Percentiles rank a stretch among this genome's conserved stretches.
Evolutionary conservation across 2,888 invertebrate species (phyloP).

Genomic region (Volucella bombylans): DNA sequence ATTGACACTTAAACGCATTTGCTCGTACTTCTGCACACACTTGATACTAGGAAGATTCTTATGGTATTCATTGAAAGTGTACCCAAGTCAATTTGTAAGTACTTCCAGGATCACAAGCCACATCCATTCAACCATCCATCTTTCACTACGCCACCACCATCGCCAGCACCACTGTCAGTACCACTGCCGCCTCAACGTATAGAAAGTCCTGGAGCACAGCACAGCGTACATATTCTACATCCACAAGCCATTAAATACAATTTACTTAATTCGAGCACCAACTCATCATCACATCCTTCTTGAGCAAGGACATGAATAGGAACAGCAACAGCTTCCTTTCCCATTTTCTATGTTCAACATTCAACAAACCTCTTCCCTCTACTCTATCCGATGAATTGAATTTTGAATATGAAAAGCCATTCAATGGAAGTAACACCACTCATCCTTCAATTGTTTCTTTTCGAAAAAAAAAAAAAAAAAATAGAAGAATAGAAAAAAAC

Average conservation of each 20-base stretch:
- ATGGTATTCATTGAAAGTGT: slow-evolving; percentile 6
- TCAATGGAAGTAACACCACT: slow-evolving; percentile 39
- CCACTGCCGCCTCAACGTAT: neutral
- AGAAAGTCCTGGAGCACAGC: neutral
- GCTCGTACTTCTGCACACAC: slow-evolving; percentile 16
- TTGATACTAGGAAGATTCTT: neutral
- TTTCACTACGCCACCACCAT: slow-evolving; percentile 7
- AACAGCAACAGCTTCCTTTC: slow-evolving; percentile 38
- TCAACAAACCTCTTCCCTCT: neutral
- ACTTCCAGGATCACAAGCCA: slow-evolving; percentile 56
- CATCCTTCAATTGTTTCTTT: slow-evolving; percentile 24
- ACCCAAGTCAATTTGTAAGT: slow-evolving; percentile 51
- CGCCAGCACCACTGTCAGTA: neutral
- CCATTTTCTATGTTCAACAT: neutral
- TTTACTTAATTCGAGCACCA: slow-evolving; percentile 69
- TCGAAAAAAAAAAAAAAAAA: neutral
- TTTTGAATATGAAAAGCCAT: slow-evolving; percentile 60
- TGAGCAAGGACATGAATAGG: slow-evolving; percentile 28
- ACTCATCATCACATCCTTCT: slow-evolving; percentile 63
- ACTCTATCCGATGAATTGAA: slow-evolving; percentile 53
- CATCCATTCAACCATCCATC: slow-evolving; percentile 57
- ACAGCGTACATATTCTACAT: slow-evolving; percentile 1
- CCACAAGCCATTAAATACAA: slow-evolving; percentile 66
- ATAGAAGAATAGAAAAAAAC: slow-evolving; percentile 9
- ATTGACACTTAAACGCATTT: slow-evolving; percentile 58